These are phyloP conservation scores for Lagopus leucura DNA, from an alignment of 2,113 vertebrate genomes.

Conservation along the genomic window DNA sequence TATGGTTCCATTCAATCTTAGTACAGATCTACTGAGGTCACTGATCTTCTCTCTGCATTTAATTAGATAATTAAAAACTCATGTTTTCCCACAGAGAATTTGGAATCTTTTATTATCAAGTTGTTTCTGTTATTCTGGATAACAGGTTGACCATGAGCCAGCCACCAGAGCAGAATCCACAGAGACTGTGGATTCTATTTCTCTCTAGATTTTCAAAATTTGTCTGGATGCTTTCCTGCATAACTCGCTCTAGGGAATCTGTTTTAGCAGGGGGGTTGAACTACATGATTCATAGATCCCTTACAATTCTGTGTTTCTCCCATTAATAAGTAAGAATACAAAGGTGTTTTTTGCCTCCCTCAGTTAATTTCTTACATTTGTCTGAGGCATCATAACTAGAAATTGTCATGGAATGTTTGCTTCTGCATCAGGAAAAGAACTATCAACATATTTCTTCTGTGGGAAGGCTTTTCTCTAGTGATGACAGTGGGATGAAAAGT, in stretches of 20 bases:
- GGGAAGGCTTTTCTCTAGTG: not conserved
- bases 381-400: not conserved
- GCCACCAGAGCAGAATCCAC: not conserved
- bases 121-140: not conserved
- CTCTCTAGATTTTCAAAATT: not conserved
- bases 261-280: not conserved
- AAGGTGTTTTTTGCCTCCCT: not conserved
- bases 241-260: not conserved
- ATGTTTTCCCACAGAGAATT: not conserved
- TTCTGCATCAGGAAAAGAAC: not conserved
- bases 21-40: not conserved
- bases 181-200: not conserved
- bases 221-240: not conserved
- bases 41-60: not conserved
- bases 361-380: not conserved
- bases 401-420: not conserved
- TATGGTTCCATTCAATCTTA: not conserved
- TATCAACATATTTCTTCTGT: not conserved
- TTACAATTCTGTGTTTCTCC: not conserved
- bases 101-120: not conserved
- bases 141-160: not conserved
- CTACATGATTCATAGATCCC: not conserved
- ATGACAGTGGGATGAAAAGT: not conserved
- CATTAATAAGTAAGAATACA: not conserved
- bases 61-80: not conserved